Base-by-base conservation (phyloP, 2,797 vertebrate species). In the Decapterus maruadsi region DNA sequence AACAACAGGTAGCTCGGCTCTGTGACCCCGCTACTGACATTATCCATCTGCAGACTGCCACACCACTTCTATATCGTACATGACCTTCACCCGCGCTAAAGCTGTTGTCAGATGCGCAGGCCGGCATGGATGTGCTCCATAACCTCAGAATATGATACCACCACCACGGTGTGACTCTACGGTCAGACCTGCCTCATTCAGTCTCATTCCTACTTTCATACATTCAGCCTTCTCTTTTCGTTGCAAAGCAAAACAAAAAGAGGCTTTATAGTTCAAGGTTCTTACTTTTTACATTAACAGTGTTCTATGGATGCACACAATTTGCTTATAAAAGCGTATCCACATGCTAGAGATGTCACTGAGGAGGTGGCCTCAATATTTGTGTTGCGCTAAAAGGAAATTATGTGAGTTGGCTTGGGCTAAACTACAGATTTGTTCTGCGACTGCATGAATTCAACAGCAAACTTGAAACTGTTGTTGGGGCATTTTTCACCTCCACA, bases 11-110 rank as follows among this genome's bases (percentile, higher is more conserved):
- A 46, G 58, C 61, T 4, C 31, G 64, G 22, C 76, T 81, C 50
- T 7, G 34, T 72, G 80, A 78, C 78, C 75, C 57, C 38, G 50
- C 51, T 8, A 1, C 67, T 83, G 85, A 89, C 85, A 75, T 79
- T 66, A 86, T 83, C 72, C 77, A 67, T 84, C 89, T 84, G 81
- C 57, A 78, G 58, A 80, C 76, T 42, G 68, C 83, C 67, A 9
- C 46, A 72, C 58, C 26, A 36, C 74, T 83, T 72, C 71, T 72
- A 36, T 76, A 86, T 73, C 34, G 4, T 62, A 34, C 64, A 26
- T 75, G 82, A 89, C 90, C 87, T 87, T 89, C 82, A 75, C 64
- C 66, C 71, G 69, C 51, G 7, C 64, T 75, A 64, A 81, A 67
- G 57, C 71, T 70, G 67, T 80, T 80, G 65, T 91, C 83, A 81